phyloP scores from a whole-genome alignment of 2,888 invertebrate species.

The Melinaea menophilus region DNA sequence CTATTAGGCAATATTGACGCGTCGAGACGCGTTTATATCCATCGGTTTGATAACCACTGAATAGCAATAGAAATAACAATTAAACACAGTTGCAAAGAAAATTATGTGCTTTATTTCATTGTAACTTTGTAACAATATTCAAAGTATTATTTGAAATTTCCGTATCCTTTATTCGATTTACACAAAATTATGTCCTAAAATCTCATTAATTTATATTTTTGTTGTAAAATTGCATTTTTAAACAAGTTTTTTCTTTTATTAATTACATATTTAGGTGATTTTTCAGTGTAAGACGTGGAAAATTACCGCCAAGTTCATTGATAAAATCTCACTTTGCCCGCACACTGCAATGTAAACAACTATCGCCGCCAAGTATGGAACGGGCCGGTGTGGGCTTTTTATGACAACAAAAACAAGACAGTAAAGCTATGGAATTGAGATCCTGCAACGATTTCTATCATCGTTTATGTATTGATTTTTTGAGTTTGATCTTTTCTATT shows the following conservation, averaged over 20 bases:
- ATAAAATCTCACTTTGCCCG: constrained; percentile 6
- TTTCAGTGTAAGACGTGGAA: neutral
- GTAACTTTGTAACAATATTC: too few relatives aligned
- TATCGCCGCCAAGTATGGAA: constrained; percentile 14
- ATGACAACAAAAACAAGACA: constrained; percentile 9
- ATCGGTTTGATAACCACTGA: constrained; percentile 30
- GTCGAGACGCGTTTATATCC: constrained; percentile 34
- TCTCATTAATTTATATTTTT: too few relatives aligned
- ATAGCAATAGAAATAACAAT: neutral
- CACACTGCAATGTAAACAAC: constrained; percentile 13
- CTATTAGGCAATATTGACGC: constrained; percentile 66
- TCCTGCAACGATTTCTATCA: constrained; percentile 10
- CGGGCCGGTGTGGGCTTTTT: constrained; percentile 13
- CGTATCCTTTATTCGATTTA: too few relatives aligned
- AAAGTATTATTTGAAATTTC: too few relatives aligned
- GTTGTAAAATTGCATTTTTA: too few relatives aligned
- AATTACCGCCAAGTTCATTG: neutral
- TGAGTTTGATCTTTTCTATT: neutral
- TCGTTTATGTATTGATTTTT: neutral
- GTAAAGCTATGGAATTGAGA: constrained; percentile 1
- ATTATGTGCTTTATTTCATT: neutral
- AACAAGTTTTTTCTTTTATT: too few relatives aligned
- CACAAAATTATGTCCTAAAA: too few relatives aligned
- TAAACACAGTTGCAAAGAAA: neutral
- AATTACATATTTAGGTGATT: neutral